phyloP scores from a whole-genome alignment of 2,888 invertebrate genomes.

The Tenthredo amoena region DNA sequence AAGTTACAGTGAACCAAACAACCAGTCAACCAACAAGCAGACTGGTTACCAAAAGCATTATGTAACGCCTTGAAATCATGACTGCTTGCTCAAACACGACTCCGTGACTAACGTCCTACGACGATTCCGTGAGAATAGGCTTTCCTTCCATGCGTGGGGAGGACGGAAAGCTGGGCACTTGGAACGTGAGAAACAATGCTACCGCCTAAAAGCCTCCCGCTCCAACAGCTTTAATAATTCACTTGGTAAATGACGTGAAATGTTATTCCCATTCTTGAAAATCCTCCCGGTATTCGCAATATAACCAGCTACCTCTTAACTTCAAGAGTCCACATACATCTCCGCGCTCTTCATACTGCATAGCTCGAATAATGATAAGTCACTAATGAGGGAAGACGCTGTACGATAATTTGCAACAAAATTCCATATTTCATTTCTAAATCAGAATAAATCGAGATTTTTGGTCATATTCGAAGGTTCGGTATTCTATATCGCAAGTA shows the following conservation, averaged over 20 bases:
- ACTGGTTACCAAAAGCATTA: conserved; percentile 58
- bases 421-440: background rate
- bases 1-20: conserved; percentile 60
- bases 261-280: background rate
- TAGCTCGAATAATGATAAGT: background rate
- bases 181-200: conserved; percentile 4
- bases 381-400: background rate
- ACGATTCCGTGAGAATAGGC: conserved; percentile 27
- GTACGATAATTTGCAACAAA: background rate
- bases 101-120: conserved; percentile 40
- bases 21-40: conserved; percentile 57
- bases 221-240: background rate
- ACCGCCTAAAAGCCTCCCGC: background rate
- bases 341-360: background rate
- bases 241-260: conserved; percentile 1
- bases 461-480: background rate
- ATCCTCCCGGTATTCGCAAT: background rate
- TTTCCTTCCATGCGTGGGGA: conserved; percentile 33
- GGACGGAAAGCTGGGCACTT: background rate
- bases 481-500: background rate
- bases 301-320: background rate
- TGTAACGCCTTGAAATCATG: conserved; percentile 66
- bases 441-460: background rate
- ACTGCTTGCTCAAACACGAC: conserved; percentile 62
- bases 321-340: background rate